phyloP scores from a whole-genome alignment of 2,888 invertebrate genomes.

The Chloroclysta siterata region DNA sequence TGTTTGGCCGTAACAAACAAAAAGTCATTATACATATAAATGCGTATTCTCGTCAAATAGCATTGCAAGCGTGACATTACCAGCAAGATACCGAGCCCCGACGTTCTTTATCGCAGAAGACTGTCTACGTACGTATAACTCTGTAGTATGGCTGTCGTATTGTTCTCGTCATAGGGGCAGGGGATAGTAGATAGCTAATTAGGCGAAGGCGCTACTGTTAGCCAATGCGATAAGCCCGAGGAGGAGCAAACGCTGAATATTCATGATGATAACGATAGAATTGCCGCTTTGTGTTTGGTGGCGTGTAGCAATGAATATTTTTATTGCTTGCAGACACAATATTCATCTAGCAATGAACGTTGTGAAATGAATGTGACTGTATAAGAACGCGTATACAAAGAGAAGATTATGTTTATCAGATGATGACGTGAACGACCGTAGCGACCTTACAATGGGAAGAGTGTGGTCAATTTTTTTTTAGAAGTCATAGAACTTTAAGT shows the following conservation, averaged over 20 bases:
- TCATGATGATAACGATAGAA: slow-evolving; percentile 25
- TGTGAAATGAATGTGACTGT: no score
- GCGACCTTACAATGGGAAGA: neutral
- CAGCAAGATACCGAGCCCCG: no score
- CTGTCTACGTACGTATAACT: neutral
- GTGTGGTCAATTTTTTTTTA: no score
- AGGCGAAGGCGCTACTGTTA: slow-evolving; percentile 31
- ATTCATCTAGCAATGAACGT: no score
- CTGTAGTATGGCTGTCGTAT: neutral
- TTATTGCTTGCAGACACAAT: neutral
- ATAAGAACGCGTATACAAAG: no score
- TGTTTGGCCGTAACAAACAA: no score
- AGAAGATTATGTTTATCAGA: no score
- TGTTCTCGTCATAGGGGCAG: neutral
- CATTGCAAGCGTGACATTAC: no score
- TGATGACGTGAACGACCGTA: no score
- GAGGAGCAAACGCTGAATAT: slow-evolving; percentile 38
- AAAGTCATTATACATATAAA: no score
- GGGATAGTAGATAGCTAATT: slow-evolving; percentile 34
- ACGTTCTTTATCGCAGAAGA: neutral
- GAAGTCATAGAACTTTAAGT: neutral
- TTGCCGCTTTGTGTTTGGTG: neutral
- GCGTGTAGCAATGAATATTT: slow-evolving; percentile 1
- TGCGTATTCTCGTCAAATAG: no score
- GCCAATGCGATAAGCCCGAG: slow-evolving; percentile 19